phyloP scores from a whole-genome alignment of 2,888 invertebrate genomes.

The Eupithecia dodoneata region DNA sequence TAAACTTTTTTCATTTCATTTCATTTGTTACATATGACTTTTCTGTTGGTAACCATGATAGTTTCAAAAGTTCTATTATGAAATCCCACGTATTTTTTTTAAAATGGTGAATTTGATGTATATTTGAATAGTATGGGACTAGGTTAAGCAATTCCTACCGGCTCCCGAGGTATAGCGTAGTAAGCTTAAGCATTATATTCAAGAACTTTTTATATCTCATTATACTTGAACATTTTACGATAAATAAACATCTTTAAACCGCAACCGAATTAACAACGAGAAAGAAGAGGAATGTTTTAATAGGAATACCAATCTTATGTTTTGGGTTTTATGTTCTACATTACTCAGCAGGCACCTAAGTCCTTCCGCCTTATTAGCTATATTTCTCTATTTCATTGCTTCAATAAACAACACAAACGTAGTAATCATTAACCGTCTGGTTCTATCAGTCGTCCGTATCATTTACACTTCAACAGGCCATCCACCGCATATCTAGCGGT shows the following conservation, averaged over 20 bases:
- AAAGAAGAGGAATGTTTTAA: not conserved
- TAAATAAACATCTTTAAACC: too few relatives aligned
- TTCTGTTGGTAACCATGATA: too few relatives aligned
- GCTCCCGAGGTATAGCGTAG: too few relatives aligned
- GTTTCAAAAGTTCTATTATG: not conserved
- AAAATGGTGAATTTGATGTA: not conserved
- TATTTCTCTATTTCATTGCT: constrained; percentile 1
- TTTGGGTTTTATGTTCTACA: not conserved
- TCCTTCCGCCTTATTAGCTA: not conserved
- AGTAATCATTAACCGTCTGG: constrained; percentile 13
- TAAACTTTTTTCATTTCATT: too few relatives aligned
- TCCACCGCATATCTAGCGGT: not conserved
- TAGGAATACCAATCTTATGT: not conserved
- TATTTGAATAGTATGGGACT: not conserved
- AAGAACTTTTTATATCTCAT: too few relatives aligned
- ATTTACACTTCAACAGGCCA: constrained; percentile 13
- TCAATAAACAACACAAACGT: not conserved
- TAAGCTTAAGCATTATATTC: too few relatives aligned
- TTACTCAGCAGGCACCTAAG: not conserved
- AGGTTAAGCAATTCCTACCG: not conserved
- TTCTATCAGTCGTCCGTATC: constrained; percentile 17
- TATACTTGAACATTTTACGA: too few relatives aligned
- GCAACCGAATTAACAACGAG: not conserved
- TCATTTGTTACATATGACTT: too few relatives aligned
- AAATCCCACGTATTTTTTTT: not conserved